Conservation (phyloP, 2,888 invertebrate species). For the Tanytarsus gracilentus region DNA sequence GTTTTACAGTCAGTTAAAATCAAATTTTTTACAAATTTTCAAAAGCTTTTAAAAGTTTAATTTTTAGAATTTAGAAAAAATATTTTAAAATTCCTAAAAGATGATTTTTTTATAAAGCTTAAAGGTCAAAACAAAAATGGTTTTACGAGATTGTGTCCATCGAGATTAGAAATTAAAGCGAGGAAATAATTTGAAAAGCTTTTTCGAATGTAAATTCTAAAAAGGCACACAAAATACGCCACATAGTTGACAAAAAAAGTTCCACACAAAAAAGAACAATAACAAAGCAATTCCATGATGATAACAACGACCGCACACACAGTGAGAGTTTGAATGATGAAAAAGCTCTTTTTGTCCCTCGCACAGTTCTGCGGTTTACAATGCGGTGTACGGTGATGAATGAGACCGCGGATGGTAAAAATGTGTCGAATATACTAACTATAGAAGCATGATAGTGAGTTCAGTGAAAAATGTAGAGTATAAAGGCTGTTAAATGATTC, state of each 20-base stretch:
- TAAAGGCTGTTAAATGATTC: slow-evolving; percentile 9
- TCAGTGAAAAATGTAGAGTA: no score
- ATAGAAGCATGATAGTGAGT: neutral
- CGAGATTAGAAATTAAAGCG: slow-evolving; percentile 11
- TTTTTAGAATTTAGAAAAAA: no score
- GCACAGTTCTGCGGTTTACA: slow-evolving; percentile 9
- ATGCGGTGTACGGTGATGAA: slow-evolving; percentile 20
- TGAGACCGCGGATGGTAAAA: neutral
- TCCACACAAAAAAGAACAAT: neutral
- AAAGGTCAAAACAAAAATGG: no score
- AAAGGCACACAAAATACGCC: neutral
- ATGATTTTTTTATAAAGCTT: no score
- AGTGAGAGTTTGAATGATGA: neutral
- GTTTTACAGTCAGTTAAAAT: no score
- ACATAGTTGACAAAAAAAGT: neutral
- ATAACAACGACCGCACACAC: neutral
- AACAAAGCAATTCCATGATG: slow-evolving; percentile 9
- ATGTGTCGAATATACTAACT: neutral
- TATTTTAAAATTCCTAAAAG: no score
- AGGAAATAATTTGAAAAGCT: no score
- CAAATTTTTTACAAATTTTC: no score
- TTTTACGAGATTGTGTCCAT: no score
- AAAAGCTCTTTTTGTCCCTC: neutral
- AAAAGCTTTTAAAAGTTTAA: no score
- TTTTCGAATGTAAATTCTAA: no score